These are phyloP conservation scores for Lobophora halterata DNA, from an alignment of 2,888 invertebrate genomes.

Conservation along the genomic window DNA sequence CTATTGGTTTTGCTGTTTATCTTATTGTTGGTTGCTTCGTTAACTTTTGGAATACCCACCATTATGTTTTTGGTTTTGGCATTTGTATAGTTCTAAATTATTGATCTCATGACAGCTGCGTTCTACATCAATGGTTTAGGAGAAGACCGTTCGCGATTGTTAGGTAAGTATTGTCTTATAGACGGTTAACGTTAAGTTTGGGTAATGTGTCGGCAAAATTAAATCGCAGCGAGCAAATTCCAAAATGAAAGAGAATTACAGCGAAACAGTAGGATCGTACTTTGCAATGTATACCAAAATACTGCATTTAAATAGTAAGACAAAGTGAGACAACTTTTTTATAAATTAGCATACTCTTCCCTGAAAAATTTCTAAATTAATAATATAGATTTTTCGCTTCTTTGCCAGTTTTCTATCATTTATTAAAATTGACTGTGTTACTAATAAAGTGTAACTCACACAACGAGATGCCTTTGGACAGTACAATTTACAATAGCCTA, in stretches of 20 bases:
- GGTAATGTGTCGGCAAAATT: constrained; percentile 72
- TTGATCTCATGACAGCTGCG: constrained; percentile 77
- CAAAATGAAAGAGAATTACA: constrained; percentile 40
- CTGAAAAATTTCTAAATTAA: too few relatives aligned
- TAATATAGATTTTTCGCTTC: constrained; percentile 61
- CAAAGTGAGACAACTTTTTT: constrained; percentile 69
- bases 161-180: constrained; percentile 58
- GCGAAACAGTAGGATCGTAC: constrained; percentile 64
- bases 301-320: constrained; percentile 78
- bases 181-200: constrained; percentile 67
- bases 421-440: constrained; percentile 69
- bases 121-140: constrained; percentile 54
- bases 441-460: constrained; percentile 70
- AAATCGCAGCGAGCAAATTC: constrained; percentile 46
- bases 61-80: constrained; percentile 53
- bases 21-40: constrained; percentile 68
- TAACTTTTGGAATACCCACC: constrained; percentile 51
- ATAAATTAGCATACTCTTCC: constrained; percentile 40
- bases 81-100: constrained; percentile 59
- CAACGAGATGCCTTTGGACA: constrained; percentile 80
- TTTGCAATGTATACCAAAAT: constrained; percentile 80
- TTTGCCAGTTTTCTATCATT: constrained; percentile 62
- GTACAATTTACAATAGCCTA: constrained; percentile 80
- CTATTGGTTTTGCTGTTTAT: constrained; percentile 60
- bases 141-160: constrained; percentile 68